Percentiles rank a stretch among this genome's conserved stretches.
Conservation (phyloP, 2,888 invertebrate species). For the Synergus japonicus region DNA sequence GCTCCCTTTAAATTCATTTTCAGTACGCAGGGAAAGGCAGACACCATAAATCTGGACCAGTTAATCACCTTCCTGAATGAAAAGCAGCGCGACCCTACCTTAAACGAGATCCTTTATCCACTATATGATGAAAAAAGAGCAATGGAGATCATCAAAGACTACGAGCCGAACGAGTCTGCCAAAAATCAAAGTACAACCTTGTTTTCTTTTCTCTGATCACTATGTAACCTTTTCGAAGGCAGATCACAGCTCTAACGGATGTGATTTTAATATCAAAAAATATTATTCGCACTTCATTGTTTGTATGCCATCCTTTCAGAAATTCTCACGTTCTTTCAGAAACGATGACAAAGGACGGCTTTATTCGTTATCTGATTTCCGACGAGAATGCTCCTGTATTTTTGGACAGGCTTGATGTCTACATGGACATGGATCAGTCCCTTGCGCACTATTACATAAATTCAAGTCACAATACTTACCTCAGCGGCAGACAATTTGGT, state of each 20-base stretch:
- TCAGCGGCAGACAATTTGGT: slow-evolving; percentile 97
- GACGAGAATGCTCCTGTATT: slow-evolving; percentile 99
- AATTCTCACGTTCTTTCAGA: slow-evolving; percentile 79
- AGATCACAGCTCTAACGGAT: slow-evolving; percentile 21
- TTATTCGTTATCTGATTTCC: slow-evolving; percentile 99
- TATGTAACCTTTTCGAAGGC: background rate
- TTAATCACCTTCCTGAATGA: slow-evolving; percentile 96
- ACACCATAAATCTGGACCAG: slow-evolving; percentile 91
- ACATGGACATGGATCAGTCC: slow-evolving; percentile 99
- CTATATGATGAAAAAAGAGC: slow-evolving; percentile 97
- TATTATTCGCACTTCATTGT: slow-evolving; percentile 45
- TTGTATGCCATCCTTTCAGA: slow-evolving; percentile 62
- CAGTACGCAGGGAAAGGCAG: slow-evolving; percentile 94
- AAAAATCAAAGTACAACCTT: slow-evolving; percentile 82
- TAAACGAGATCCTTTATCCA: slow-evolving; percentile 99
- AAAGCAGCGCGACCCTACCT: slow-evolving; percentile 97
- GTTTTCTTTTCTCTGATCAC: slow-evolving; percentile 16
- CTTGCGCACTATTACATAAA: slow-evolving; percentile 99
- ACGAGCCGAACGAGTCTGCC: slow-evolving; percentile 91
- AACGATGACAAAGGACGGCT: slow-evolving; percentile 94
- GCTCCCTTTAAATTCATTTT: slow-evolving; percentile 51
- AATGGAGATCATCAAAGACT: slow-evolving; percentile 93
- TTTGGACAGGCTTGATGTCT: slow-evolving; percentile 96
- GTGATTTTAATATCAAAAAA: background rate
- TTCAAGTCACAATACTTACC: slow-evolving; percentile 97